phyloP scores from a whole-genome alignment of 1,140 invertebrate genomes.

The Trichonephila clavipes region DNA sequence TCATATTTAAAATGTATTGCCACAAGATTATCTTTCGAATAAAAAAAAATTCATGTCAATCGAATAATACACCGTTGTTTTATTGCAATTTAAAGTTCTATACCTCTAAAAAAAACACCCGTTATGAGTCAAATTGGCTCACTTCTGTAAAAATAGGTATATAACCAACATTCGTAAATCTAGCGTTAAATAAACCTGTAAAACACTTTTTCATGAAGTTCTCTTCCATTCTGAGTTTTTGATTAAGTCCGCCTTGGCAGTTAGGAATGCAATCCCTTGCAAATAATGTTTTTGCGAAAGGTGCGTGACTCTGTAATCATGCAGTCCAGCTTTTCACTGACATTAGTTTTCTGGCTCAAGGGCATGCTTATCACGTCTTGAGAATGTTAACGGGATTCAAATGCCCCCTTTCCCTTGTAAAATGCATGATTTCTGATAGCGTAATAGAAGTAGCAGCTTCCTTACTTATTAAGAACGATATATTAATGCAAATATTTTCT shows the following conservation, averaged over 20 bases:
- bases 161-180: too few relatives aligned
- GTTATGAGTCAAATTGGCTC: too few relatives aligned
- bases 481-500: constrained; percentile 23
- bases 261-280: background rate
- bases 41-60: too few relatives aligned
- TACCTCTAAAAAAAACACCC: too few relatives aligned
- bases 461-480: constrained; percentile 32
- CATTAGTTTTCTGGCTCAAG: constrained; percentile 63
- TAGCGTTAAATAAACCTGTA: background rate
- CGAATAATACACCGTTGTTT: too few relatives aligned
- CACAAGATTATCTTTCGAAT: too few relatives aligned
- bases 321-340: constrained; percentile 32
- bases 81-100: too few relatives aligned
- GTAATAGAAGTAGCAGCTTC: constrained; percentile 53
- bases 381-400: constrained; percentile 10
- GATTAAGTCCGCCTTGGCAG: background rate
- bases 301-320: constrained; percentile 42
- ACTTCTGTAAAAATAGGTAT: too few relatives aligned
- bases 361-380: constrained; percentile 57
- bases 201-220: background rate
- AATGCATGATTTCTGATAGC: background rate
- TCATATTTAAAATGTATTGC: too few relatives aligned
- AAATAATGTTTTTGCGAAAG: constrained; percentile 33
- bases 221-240: background rate
- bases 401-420: background rate